Evolutionary conservation across 2,797 vertebrate genomes (phyloP), one percentile per base, ranked within the genome.

Genomic region (Xenopus petersii): DNA sequence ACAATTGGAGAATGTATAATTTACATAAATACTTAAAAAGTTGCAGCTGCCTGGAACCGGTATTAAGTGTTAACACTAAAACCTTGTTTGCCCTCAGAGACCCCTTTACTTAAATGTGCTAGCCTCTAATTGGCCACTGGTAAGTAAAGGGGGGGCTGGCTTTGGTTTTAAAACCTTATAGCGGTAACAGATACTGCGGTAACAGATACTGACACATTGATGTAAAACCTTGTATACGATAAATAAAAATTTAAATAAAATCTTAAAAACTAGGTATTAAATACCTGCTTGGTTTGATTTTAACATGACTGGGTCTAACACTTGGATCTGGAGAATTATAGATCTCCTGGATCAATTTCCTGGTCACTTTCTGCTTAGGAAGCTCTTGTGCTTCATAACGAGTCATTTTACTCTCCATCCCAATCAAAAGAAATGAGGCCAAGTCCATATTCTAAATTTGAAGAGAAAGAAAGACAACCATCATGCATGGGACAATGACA

Each of bases 281-380:
- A 17, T 67, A 98, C 96, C 94, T 95, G 87, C 91, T 93, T 65
- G 93, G 90, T 82, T 94, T 95, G 81, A 97, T 91, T 21, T 91
- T 93, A 81, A 88, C 85, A 0, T 83, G 82, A 16, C 86, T 88
- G 9, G 87, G 92, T 75, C 91, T 86, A 70, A 89, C 76, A 1
- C 92, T 65, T 0, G 86, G 87, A 61, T 90, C 89, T 1, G 93
- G 87, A 11, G 84, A 86, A 0, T 77, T 82, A 87, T 87, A 89
- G 76, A 93, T 90, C 70, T 96, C 94, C 80, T 95, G 94, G 64
- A 94, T 91, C 36, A 95, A 83, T 51, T 93, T 92, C 80, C 91
- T 88, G 0, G 90, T 89, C 70, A 94, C 69, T 81, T 93, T 93
- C 48, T 91, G 88, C 83, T 92, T 94, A 64, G 91, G 87, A 12